Conservation (phyloP, 2,113 vertebrate genomes). For the Leiothrix lutea region DNA sequence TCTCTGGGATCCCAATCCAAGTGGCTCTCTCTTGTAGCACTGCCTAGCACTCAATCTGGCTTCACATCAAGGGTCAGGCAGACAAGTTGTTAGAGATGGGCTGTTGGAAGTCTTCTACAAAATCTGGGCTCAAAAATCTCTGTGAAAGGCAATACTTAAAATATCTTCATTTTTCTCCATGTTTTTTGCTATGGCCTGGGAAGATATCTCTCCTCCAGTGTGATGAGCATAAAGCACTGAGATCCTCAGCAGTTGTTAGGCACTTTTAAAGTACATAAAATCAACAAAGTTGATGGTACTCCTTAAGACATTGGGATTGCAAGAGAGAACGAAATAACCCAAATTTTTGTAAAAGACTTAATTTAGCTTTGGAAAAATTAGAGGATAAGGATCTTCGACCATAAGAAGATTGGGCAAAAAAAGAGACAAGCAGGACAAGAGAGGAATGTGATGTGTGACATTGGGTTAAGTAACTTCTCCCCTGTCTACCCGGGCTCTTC, state of each 20-base stretch:
- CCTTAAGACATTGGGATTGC: background rate
- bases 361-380: background rate
- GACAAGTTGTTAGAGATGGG: conserved; percentile 53
- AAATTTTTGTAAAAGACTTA: background rate
- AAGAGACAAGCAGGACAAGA: background rate
- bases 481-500: background rate
- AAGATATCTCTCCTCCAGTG: background rate
- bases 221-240: background rate
- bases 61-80: conserved; percentile 52
- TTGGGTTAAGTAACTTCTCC: background rate
- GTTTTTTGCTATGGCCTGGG: background rate
- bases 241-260: background rate
- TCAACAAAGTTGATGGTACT: background rate
- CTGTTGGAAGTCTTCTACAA: conserved; percentile 43
- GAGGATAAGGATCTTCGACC: background rate
- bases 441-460: background rate
- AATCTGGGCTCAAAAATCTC: conserved; percentile 46
- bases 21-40: conserved; percentile 17
- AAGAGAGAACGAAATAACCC: background rate
- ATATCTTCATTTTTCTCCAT: background rate
- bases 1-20: conserved; percentile 52
- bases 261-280: background rate
- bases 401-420: background rate
- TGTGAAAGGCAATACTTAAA: conserved; percentile 39
- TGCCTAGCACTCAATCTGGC: conserved; percentile 64